These are phyloP conservation scores for Athalia cordata DNA, from an alignment of 2,888 invertebrate species.

Conservation along the genomic window DNA sequence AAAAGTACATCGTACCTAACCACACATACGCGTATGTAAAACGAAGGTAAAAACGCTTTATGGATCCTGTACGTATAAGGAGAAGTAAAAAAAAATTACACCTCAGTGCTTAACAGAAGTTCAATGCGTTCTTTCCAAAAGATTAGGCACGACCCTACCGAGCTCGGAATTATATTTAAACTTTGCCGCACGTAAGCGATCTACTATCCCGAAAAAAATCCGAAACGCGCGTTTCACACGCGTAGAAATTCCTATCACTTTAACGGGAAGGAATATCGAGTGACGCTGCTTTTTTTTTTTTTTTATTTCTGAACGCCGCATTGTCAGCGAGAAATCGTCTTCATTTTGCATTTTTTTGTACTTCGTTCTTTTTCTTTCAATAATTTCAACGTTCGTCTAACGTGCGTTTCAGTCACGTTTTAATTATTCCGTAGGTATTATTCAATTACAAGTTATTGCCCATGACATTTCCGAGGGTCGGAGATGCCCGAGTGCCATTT, in stretches of 20 bases:
- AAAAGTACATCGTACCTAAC: conserved; percentile 21
- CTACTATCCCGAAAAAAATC: conserved; percentile 1
- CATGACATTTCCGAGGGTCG: neutral
- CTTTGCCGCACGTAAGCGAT: conserved; percentile 34
- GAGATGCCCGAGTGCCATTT: neutral
- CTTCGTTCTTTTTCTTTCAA: neutral
- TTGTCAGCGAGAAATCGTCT: too few relatives aligned
- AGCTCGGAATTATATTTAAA: conserved; percentile 33
- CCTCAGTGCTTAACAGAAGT: conserved; percentile 39
- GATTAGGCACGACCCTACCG: conserved; percentile 33
- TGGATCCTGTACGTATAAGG: neutral
- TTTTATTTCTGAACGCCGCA: too few relatives aligned
- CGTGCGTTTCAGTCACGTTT: neutral
- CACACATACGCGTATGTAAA: neutral
- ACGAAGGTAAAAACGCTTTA: neutral
- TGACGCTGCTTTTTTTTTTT: too few relatives aligned
- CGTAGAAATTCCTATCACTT: neutral
- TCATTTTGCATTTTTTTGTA: neutral
- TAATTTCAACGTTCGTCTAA: neutral
- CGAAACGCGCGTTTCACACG: conserved; percentile 14
- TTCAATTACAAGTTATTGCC: conserved; percentile 16
- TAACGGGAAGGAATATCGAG: too few relatives aligned
- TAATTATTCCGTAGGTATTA: conserved; percentile 1
- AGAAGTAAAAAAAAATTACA: conserved; percentile 13
- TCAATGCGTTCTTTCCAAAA: conserved; percentile 41